phyloP scores from a whole-genome alignment of 2,888 invertebrate species.

The Drosophila suboccidentalis region DNA sequence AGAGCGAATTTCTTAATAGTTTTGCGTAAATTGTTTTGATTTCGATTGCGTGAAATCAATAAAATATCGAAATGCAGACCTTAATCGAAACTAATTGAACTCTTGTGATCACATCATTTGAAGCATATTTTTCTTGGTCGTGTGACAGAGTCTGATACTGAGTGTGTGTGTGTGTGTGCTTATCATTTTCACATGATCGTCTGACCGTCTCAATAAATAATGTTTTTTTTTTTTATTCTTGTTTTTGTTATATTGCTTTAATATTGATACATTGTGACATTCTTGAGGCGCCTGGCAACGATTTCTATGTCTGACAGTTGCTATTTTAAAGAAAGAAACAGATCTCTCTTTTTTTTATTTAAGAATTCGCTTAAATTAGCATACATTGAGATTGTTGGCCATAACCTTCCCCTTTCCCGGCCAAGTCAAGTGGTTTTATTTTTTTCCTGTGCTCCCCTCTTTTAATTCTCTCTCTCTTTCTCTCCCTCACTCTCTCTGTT shows the following conservation, averaged over 20 bases:
- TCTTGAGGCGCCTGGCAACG: slow-evolving; percentile 42
- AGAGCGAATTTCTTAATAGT: slow-evolving; percentile 39
- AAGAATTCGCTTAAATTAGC: slow-evolving; percentile 64
- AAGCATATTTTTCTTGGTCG: slow-evolving; percentile 16
- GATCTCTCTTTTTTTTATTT: slow-evolving; percentile 17
- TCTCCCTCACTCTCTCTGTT: slow-evolving; percentile 3
- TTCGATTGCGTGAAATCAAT: slow-evolving; percentile 71
- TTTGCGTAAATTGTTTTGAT: slow-evolving; percentile 76
- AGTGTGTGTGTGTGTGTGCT: slow-evolving; percentile 32
- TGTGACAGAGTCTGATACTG: slow-evolving; percentile 29
- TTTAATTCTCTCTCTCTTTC: not conserved
- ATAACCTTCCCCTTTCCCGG: slow-evolving; percentile 33
- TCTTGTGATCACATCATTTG: slow-evolving; percentile 60
- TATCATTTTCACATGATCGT: slow-evolving; percentile 78
- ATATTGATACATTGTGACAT: slow-evolving; percentile 49
- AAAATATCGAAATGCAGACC: slow-evolving; percentile 53
- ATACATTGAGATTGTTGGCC: slow-evolving; percentile 44
- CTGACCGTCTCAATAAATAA: slow-evolving; percentile 44
- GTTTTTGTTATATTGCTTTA: slow-evolving; percentile 14
- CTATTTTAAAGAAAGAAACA: slow-evolving; percentile 45
- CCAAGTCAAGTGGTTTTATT: slow-evolving; percentile 46
- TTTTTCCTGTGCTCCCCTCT: slow-evolving; percentile 35
- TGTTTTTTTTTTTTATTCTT: too few species aligned
- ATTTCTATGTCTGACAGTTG: slow-evolving; percentile 32
- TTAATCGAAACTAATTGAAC: slow-evolving; percentile 73